A percentile compares a stretch with the other conserved stretches of the same genome.
Conservation (phyloP, 2,888 invertebrate species). For the Tetragonula carbonaria region DNA sequence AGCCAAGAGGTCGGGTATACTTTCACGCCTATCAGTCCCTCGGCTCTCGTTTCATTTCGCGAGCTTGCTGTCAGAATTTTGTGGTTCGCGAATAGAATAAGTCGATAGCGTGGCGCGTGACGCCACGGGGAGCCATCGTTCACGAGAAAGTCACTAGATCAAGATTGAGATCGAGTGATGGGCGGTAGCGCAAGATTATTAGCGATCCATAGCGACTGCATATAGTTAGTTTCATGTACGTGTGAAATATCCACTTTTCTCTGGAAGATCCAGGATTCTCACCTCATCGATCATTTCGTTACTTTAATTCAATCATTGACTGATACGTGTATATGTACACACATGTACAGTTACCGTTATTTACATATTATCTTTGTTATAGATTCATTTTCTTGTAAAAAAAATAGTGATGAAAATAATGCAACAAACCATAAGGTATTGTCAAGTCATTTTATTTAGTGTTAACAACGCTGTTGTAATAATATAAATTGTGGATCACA, state of each 20-base stretch:
- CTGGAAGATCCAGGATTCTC: background rate
- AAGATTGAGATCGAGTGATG: background rate
- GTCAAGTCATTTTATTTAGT: no score
- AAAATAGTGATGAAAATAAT: no score
- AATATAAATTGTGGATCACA: no score
- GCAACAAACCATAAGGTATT: no score
- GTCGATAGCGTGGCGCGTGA: background rate
- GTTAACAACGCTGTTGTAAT: no score
- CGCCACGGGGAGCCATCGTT: slow-evolving; percentile 20
- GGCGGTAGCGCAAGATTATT: background rate
- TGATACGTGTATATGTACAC: no score
- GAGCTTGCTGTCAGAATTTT: slow-evolving; percentile 46
- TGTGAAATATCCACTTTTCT: no score
- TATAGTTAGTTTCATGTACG: background rate
- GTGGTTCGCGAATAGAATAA: slow-evolving; percentile 12
- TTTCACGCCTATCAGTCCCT: slow-evolving; percentile 58
- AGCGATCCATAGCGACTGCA: background rate
- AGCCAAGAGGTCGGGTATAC: slow-evolving; percentile 49
- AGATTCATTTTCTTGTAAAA: no score
- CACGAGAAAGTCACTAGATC: background rate
- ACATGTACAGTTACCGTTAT: no score
- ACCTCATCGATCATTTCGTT: no score
- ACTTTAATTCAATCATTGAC: no score
- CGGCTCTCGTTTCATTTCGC: slow-evolving; percentile 50
- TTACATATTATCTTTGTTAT: no score